A percentile compares a stretch with the other conserved stretches of the same genome.
phyloP scores from a whole-genome alignment of 2,113 vertebrate genomes.

The Pteropus alecto region DNA sequence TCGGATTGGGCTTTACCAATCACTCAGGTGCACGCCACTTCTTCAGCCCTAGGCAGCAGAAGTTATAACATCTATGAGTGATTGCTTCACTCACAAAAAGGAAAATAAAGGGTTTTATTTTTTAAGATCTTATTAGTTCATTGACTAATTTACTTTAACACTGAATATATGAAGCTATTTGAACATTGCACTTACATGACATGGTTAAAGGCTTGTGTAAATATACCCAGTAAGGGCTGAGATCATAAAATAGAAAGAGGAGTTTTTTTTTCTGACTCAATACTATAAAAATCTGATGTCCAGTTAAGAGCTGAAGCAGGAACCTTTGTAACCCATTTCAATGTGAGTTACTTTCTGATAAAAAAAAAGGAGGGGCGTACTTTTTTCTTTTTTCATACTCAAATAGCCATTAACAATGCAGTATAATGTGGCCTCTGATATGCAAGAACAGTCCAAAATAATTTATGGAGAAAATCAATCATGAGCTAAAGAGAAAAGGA shows the following conservation, averaged over 20 bases:
- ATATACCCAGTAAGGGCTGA: neutral
- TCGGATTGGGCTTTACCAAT: neutral
- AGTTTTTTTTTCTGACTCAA: neutral
- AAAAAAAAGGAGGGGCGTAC: neutral
- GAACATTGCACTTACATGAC: neutral
- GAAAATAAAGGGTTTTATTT: neutral
- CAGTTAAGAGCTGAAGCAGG: neutral
- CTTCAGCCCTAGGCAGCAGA: neutral
- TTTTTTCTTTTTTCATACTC: neutral
- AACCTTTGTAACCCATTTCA: neutral
- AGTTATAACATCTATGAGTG: neutral
- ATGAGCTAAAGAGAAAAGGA: neutral
- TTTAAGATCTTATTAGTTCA: neutral
- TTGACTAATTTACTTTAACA: slow-evolving; percentile 2
- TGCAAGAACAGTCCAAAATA: slow-evolving; percentile 28
- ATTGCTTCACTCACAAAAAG: neutral
- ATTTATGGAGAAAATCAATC: slow-evolving; percentile 28
- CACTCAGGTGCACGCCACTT: neutral
- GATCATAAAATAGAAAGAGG: neutral
- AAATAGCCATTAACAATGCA: neutral
- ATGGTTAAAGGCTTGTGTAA: neutral
- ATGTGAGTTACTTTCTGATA: neutral
- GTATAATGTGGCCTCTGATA: slow-evolving; percentile 33
- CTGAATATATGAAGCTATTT: neutral
- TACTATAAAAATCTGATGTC: neutral